Percentiles rank a stretch among this genome's conserved stretches.
These are phyloP conservation scores for Hystrix brachyura DNA, from an alignment of 2,113 vertebrate genomes.

Conservation along the genomic window DNA sequence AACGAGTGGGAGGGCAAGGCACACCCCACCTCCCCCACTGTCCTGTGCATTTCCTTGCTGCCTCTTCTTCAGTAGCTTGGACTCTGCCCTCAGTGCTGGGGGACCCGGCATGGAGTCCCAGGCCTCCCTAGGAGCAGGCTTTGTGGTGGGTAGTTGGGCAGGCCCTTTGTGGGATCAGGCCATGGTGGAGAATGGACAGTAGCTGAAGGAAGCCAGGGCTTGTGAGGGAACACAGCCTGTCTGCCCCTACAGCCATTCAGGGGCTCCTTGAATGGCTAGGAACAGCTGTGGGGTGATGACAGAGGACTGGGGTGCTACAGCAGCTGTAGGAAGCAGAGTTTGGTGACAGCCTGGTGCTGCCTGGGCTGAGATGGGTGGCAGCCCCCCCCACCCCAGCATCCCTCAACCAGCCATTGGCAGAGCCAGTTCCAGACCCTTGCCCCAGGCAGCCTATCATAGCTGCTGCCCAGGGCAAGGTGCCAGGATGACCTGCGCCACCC, in stretches of 20 bases:
- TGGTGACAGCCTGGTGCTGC: background rate
- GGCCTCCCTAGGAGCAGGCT: background rate
- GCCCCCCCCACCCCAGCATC: background rate
- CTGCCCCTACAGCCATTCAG: background rate
- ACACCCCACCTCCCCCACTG: rapidly evolving
- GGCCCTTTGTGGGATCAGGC: rapidly evolving
- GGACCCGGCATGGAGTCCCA: background rate
- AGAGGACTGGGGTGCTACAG: background rate
- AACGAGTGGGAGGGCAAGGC: rapidly evolving
- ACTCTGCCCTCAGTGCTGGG: background rate
- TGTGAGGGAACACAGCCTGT: background rate
- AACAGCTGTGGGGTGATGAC: rapidly evolving
- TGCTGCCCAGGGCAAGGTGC: background rate
- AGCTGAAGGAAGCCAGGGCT: background rate
- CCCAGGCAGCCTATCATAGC: background rate
- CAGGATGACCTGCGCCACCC: background rate
- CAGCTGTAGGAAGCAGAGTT: background rate
- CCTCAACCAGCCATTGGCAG: background rate
- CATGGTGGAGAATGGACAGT: background rate
- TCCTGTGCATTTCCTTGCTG: background rate
- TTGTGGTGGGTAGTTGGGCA: background rate
- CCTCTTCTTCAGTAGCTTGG: background rate
- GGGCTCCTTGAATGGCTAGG: background rate
- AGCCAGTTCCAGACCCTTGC: background rate
- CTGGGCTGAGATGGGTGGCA: background rate